Evolutionary conservation across 2,888 invertebrate genomes (phyloP).

Genomic region (Oscheius myriophilus): DNA sequence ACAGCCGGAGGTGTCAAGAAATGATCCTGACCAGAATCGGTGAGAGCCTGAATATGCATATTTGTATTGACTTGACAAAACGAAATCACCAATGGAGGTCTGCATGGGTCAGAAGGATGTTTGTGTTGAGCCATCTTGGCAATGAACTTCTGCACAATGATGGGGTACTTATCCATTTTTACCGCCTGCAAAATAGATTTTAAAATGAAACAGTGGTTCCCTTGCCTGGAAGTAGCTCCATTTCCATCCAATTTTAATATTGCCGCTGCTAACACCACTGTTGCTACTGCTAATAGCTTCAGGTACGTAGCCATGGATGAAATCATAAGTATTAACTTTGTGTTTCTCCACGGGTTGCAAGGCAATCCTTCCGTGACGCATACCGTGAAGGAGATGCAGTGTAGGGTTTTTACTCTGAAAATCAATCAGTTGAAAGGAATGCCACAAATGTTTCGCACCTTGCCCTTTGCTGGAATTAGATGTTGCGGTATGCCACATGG

Average conservation of each 20-base stretch:
- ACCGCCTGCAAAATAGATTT: constrained; percentile 2
- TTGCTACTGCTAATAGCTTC: constrained; percentile 23
- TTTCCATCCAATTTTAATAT: constrained; percentile 34
- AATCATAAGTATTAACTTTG: constrained; percentile 39
- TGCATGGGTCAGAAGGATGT: constrained; percentile 8
- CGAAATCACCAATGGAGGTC: constrained; percentile 20
- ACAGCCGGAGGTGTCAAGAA: constrained; percentile 25
- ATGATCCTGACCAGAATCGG: constrained; percentile 2
- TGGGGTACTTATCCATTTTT: constrained; percentile 2
- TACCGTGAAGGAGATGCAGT: too few relatives aligned
- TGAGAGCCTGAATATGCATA: neutral
- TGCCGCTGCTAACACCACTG: too few relatives aligned
- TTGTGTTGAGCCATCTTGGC: constrained; percentile 4
- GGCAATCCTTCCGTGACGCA: constrained; percentile 15
- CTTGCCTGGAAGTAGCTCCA: constrained; percentile 32
- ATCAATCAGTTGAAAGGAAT: neutral
- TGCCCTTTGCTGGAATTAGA: constrained; percentile 16
- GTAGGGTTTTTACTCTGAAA: neutral
- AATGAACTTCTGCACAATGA: constrained; percentile 1
- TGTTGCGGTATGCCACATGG: constrained; percentile 78
- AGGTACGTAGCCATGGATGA: constrained; percentile 35
- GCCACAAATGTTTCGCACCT: neutral
- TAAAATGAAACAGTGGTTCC: neutral
- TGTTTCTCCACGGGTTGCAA: constrained; percentile 36
- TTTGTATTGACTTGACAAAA: neutral